Evolutionary conservation across 2,888 invertebrate genomes (phyloP), one percentile per base, ranked within the genome.

Genomic region (Tetheella fluctuosa): DNA sequence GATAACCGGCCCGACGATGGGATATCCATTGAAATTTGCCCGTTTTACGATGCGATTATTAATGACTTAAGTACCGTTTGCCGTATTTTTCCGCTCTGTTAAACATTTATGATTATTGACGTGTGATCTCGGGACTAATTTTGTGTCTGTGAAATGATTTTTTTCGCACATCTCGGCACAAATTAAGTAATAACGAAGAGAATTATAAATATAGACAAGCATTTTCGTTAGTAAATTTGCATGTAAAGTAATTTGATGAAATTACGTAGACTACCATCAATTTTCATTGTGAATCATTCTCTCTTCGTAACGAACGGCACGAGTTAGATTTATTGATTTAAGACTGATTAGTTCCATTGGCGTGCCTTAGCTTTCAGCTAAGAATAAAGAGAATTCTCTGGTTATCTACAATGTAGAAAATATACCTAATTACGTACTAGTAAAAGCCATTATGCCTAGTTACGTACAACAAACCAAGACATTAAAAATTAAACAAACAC

Each of bases 1-100:
- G 89, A 88, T 91, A 89, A 91, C 88, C 86, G 81, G 80, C 76
- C 77, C 81, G 80, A 75, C 81, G 84, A 87, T 89, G 84, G 83
- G 81, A 79, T 81, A 80, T 77, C 80, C 85, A 88, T 89, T 89
- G 86, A 89, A 90, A 86, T 85, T 85, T 82, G 74, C 80, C 70
- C 79, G 79, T 76, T 88, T 88, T 79, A 85, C 80, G 83, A 79
- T 73, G 68, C 68, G 74, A 79, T 84, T 86, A 84, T 84, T 85
- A 85, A 85, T 84, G 81, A 77, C 74, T 80, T 78, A 75, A 83
- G 79, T 79, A 81, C 70, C 76, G 72, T 81, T 83, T 76, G 79
- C 67, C 77, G 75, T 78, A 78, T 77, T 76, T 81, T 76, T 73
- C 68, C 71, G 67, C 63, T 58, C 70, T 65, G 61, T 60, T 69